Evolutionary conservation across 2,113 vertebrate species (phyloP), one percentile per base, ranked within the genome.

Genomic region (Burhinus bistriatus): DNA sequence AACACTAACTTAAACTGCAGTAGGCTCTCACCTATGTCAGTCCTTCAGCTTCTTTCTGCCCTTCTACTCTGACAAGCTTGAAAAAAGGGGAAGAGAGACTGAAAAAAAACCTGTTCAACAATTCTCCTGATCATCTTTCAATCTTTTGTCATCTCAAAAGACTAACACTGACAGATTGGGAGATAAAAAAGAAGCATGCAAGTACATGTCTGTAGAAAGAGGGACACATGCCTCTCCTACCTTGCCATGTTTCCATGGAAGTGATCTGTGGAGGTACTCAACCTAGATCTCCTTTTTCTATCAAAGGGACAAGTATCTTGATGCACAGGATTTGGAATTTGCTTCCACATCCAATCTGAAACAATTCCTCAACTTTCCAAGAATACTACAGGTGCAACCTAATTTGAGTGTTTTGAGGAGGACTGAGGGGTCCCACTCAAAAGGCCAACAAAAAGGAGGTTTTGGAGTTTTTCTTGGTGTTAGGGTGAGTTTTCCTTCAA

Each of bases 171-270:
- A 59, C 65, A 89, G 91, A 72, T 0, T 40, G 69, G 69, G 73
- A 92, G 70, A 89, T 72, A 95, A 87, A 94, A 95, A 93, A 92
- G 97, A 97, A 97, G 92, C 95, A 97, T 96, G 95, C 96, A 97
- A 96, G 95, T 75, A 92, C n/a, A 34, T 0, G 30, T 87, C 79
- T 90, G 72, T 66, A 91, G 86, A 42, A 90, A 94, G 90, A 94
- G 89, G 81, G 69, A 65, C 86, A 82, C 55, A 29, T 6, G 54
- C 91, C 95, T 91, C 95, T 94, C 61, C 89, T 32, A 89, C 89
- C 94, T 95, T 94, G 91, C 91, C 87, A 82, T 93, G 93, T 91
- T 97, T 96, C 97, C 94, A 94, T 87, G 95, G 95, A 97, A 97
- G 97, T 97, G 97, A 96, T 95, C 93, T 97, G 55, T 89, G 80